phyloP scores from a whole-genome alignment of 2,888 invertebrate species.

The Chloroclysta siterata region DNA sequence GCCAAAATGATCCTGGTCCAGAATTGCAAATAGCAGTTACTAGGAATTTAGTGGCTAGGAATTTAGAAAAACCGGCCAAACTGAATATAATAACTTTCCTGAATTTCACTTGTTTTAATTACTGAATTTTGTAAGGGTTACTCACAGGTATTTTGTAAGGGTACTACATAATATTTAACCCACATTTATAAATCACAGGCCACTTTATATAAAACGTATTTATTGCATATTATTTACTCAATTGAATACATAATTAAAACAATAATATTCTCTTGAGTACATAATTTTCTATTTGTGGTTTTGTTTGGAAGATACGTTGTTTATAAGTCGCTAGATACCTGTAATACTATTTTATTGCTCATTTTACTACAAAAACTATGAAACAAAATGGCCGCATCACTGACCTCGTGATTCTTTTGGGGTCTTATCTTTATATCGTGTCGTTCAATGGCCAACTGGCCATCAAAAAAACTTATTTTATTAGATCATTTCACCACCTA shows the following conservation, averaged over 20 bases:
- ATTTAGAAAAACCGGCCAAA: neutral
- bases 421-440: no score
- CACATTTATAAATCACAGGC: conserved; percentile 1
- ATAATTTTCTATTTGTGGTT: conserved; percentile 27
- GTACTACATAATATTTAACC: no score
- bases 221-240: conserved; percentile 44
- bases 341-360: no score
- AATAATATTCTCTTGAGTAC: conserved; percentile 39
- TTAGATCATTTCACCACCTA: no score
- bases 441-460: no score
- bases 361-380: no score
- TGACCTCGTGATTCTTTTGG: no score
- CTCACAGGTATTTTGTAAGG: no score
- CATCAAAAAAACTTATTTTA: no score
- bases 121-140: no score
- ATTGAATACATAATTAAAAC: conserved; percentile 46
- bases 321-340: neutral
- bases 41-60: neutral
- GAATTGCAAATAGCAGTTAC: neutral
- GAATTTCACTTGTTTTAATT: neutral
- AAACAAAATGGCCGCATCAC: no score
- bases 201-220: conserved; percentile 44
- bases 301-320: conserved; percentile 12
- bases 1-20: neutral
- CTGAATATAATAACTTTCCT: conserved; percentile 6